phyloP scores from a whole-genome alignment of 2,888 invertebrate species.

The Sarcophaga caerulescens region DNA sequence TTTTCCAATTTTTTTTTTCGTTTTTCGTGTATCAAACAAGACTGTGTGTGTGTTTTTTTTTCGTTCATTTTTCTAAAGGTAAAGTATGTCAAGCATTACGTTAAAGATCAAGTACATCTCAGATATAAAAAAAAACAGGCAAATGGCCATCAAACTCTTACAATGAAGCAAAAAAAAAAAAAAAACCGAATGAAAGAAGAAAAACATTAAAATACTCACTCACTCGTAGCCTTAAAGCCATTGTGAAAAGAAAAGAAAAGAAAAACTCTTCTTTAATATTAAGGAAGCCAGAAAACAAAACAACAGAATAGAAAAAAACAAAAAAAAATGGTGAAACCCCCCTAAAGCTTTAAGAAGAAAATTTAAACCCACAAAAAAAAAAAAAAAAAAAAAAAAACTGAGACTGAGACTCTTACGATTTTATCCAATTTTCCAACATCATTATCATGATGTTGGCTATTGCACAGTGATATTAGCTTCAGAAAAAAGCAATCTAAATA shows the following conservation, averaged over 20 bases:
- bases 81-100: conserved; percentile 78
- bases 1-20: conserved; percentile 3
- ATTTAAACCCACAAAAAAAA: background rate
- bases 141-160: conserved; percentile 62
- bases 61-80: conserved; percentile 56
- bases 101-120: conserved; percentile 79
- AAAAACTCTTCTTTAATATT: conserved; percentile 45
- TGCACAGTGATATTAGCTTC: background rate
- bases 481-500: background rate
- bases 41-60: conserved; percentile 29
- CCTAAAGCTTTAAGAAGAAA: conserved; percentile 51
- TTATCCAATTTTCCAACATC: conserved; percentile 1
- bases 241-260: conserved; percentile 63
- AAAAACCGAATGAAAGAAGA: conserved; percentile 5
- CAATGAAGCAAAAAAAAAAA: conserved; percentile 32
- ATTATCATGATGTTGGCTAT: background rate
- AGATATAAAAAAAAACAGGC: conserved; percentile 70
- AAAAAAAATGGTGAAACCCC: conserved; percentile 62
- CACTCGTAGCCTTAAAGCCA: conserved; percentile 48
- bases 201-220: conserved; percentile 38
- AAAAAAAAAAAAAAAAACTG: too few species aligned
- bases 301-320: background rate
- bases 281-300: conserved; percentile 52
- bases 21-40: conserved; percentile 25
- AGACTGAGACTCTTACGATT: background rate